Percentiles rank a stretch among this genome's conserved stretches.
These are phyloP conservation scores for Dallia pectoralis DNA, from an alignment of 2,797 vertebrate species.

Conservation along the genomic window DNA sequence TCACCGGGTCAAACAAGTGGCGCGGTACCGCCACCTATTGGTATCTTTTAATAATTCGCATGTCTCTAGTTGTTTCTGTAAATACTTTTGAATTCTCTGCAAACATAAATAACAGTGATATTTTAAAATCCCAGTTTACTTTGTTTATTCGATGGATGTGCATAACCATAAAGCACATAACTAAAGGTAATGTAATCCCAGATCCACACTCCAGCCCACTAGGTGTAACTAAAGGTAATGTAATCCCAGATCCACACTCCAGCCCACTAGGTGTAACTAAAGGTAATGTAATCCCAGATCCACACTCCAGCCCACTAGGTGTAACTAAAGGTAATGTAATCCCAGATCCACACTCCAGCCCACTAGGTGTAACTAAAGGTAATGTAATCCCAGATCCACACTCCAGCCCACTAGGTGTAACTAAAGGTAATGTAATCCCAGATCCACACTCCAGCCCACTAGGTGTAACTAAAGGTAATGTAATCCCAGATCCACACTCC, in stretches of 20 bases:
- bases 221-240: too few species aligned
- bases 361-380: too few species aligned
- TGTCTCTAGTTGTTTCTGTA: background rate
- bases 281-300: too few species aligned
- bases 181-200: background rate
- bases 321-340: too few species aligned
- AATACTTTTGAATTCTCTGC: background rate
- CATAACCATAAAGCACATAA: background rate
- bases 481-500: slow-evolving; percentile 16
- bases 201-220: slow-evolving; percentile 9
- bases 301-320: slow-evolving; percentile 22
- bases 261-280: slow-evolving; percentile 30
- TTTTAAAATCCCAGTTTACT: too few species aligned
- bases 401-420: slow-evolving; percentile 30
- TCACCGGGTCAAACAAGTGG: too few species aligned
- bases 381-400: too few species aligned
- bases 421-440: too few species aligned
- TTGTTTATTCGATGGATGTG: too few species aligned
- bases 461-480: too few species aligned
- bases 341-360: slow-evolving; percentile 11
- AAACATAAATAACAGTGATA: background rate
- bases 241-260: slow-evolving; percentile 16
- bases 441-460: slow-evolving; percentile 11
- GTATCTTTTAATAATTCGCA: background rate
- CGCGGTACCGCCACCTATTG: slow-evolving; percentile 4